These are phyloP conservation scores for Sphaeramia orbicularis DNA, from an alignment of 2,797 vertebrate species.

Conservation along the genomic window DNA sequence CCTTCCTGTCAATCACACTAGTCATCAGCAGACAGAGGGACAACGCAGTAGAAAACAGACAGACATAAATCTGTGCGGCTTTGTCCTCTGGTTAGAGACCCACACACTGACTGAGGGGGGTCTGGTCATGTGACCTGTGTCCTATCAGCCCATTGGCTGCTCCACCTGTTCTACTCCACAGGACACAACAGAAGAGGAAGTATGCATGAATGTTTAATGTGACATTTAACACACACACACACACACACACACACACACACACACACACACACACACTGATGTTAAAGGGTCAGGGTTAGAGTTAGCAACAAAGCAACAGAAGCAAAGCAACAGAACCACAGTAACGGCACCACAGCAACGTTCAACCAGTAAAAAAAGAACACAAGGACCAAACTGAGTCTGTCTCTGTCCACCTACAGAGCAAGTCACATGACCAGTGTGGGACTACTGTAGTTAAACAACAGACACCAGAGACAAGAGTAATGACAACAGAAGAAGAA, in stretches of 20 bases:
- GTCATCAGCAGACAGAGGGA: too few species aligned
- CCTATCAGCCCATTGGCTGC: constrained; percentile 65
- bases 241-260: not conserved
- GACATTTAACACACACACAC: constrained; percentile 71
- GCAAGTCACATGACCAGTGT: too few species aligned
- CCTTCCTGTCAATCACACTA: not conserved
- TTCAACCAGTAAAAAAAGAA: too few species aligned
- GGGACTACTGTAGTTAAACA: too few species aligned
- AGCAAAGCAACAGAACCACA: too few species aligned
- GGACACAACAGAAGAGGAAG: constrained; percentile 73
- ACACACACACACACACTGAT: constrained; percentile 24
- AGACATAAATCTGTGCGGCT: not conserved
- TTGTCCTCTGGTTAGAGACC: too few species aligned
- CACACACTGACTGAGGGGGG: constrained; percentile 27
- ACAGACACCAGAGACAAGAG: too few species aligned
- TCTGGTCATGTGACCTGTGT: constrained; percentile 62
- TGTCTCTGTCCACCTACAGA: too few species aligned
- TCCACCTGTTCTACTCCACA: constrained; percentile 53
- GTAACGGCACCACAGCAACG: too few species aligned
- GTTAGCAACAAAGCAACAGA: too few species aligned
- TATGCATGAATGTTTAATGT: constrained; percentile 80
- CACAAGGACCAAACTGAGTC: too few species aligned
- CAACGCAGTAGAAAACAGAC: not conserved
- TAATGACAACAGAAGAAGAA: too few species aligned
- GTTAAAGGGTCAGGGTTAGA: not conserved